These are phyloP conservation scores for Zaprionus capensis DNA, from an alignment of 1,140 invertebrate species.

Conservation along the genomic window DNA sequence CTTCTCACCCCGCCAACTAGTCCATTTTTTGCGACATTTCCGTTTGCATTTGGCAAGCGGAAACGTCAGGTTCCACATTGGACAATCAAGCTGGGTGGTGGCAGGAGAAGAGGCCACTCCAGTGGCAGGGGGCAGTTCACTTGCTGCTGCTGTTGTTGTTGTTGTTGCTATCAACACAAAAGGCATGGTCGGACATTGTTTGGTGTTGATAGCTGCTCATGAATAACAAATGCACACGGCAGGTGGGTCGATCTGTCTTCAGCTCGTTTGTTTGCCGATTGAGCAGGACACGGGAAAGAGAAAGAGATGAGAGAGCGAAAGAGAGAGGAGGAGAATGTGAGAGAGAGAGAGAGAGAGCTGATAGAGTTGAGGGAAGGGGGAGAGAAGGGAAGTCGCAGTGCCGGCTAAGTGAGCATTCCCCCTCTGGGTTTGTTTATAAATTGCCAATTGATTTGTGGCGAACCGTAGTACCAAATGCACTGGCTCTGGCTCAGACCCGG, in stretches of 20 bases:
- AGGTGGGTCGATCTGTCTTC: constrained; percentile 55
- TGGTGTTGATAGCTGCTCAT: constrained; percentile 80
- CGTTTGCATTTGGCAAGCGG: constrained; percentile 81
- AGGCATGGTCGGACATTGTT: constrained; percentile 61
- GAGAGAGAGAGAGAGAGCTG: background rate
- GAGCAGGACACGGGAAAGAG: background rate
- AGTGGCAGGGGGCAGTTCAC: background rate
- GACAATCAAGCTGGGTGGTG: constrained; percentile 64
- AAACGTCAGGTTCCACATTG: constrained; percentile 77
- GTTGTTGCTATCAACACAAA: constrained; percentile 60
- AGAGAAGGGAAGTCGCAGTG: background rate
- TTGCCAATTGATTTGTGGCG: constrained; percentile 74
- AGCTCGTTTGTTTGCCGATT: constrained; percentile 10
- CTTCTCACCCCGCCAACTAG: constrained; percentile 15
- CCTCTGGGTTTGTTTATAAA: constrained; percentile 56
- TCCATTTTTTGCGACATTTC: constrained; percentile 66
- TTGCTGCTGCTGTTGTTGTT: constrained; percentile 30
- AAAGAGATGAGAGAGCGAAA: background rate
- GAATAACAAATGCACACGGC: constrained; percentile 79
- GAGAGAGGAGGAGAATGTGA: background rate
- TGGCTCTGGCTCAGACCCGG: background rate
- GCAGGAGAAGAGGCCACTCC: background rate
- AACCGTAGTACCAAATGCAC: constrained; percentile 52
- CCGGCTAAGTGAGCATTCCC: constrained; percentile 15
- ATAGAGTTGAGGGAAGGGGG: background rate